phyloP scores from a whole-genome alignment of 2,113 vertebrate genomes.

The Chitala chitala region DNA sequence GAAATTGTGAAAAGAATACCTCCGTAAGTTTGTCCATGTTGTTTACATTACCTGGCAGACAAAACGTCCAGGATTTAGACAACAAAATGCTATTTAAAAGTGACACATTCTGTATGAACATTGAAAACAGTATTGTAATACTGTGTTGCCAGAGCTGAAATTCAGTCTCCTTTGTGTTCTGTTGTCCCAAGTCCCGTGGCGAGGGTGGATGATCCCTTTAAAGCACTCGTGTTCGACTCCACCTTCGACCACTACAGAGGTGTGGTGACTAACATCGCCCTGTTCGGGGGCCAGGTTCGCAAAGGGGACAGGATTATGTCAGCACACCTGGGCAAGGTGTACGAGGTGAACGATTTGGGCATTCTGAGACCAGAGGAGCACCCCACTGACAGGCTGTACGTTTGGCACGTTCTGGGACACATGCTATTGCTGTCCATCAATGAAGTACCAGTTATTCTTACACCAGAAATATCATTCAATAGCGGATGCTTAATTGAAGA shows the following conservation, averaged over 20 bases:
- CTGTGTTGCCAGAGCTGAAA: background rate
- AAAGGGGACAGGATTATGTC: constrained; percentile 82
- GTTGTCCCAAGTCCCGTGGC: constrained; percentile 62
- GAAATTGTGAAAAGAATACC: constrained; percentile 82
- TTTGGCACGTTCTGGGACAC: background rate
- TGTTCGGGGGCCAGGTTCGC: constrained; percentile 77
- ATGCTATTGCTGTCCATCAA: background rate
- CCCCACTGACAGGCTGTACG: constrained; percentile 63
- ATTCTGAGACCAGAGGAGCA: constrained; percentile 79
- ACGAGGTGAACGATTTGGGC: constrained; percentile 88
- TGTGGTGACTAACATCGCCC: constrained; percentile 79
- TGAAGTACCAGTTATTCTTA: background rate
- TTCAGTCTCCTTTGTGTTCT: background rate
- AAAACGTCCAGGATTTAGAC: background rate
- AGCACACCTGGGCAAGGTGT: constrained; percentile 75
- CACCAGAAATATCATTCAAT: too few relatives aligned
- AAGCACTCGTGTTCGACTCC: constrained; percentile 90
- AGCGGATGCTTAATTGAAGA: too few relatives aligned
- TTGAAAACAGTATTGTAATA: too few relatives aligned
- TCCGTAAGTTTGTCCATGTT: constrained; percentile 67
- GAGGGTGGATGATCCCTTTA: constrained; percentile 65
- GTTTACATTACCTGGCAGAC: background rate
- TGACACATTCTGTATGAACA: too few relatives aligned
- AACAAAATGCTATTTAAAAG: background rate
- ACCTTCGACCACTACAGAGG: constrained; percentile 91